phyloP scores from a whole-genome alignment of 1,140 invertebrate genomes.

The Eriosoma lanigerum region DNA sequence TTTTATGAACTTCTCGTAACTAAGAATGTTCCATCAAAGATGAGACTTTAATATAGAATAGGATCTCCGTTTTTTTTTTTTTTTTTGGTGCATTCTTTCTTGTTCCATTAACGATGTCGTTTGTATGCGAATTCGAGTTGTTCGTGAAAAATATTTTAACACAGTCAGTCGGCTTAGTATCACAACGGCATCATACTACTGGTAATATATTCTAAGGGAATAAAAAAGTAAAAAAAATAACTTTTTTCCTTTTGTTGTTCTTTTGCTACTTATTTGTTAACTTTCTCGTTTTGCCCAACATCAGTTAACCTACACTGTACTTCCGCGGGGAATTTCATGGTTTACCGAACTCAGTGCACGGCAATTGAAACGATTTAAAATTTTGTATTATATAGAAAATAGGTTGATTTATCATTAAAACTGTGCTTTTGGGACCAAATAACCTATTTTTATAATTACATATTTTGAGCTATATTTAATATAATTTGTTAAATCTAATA shows the following conservation, averaged over 20 bases:
- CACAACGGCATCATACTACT: conserved; percentile 20
- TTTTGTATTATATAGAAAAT: conserved; percentile 31
- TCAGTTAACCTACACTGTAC: conserved; percentile 11
- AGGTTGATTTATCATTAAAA: conserved; percentile 3
- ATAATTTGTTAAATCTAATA: too few species aligned
- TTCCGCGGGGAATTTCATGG: neutral
- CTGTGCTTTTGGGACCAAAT: too few species aligned
- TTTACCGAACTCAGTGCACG: neutral
- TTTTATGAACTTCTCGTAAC: neutral
- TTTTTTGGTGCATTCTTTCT: conserved; percentile 12
- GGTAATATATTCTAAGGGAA: conserved; percentile 36
- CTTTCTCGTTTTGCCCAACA: conserved; percentile 25
- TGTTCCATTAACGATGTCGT: conserved; percentile 40
- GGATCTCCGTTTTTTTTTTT: conserved; percentile 8
- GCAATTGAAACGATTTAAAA: neutral
- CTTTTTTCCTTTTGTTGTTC: neutral
- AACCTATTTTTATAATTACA: too few species aligned
- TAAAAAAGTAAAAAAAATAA: conserved; percentile 8
- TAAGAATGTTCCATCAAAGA: neutral
- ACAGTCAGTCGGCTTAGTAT: conserved; percentile 1
- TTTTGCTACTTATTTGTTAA: conserved; percentile 32
- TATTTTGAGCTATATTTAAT: too few species aligned
- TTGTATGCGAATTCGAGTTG: conserved; percentile 35
- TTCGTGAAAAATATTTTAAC: conserved; percentile 34
- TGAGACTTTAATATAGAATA: conserved; percentile 20